Evolutionary conservation across 2,797 vertebrate genomes (phyloP), one percentile per base, ranked within the genome.

Genomic region (Semaprochilodus insignis): DNA sequence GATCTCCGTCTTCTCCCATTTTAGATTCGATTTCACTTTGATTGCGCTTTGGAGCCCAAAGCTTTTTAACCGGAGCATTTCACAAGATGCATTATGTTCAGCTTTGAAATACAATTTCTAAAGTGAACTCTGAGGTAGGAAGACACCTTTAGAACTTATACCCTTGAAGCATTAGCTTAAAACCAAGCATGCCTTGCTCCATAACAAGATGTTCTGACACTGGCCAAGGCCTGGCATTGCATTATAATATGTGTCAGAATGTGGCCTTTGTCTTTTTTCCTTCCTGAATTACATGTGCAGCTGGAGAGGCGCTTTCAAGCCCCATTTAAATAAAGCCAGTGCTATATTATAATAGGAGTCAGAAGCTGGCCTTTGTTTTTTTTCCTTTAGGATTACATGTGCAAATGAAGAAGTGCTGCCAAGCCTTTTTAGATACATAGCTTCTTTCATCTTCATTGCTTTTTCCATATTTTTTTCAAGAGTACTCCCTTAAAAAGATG

Each of bases 401-500:
- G 25, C 23, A 69, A 62, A 34, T 36, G 21, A 14, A 62, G 27
- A 14, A 7, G 1, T 31, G 23, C 31, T 1, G 31, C 23, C 65
- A 63, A 54, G 25, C 54, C 31, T n/a, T 67, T 62, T 57, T 60
- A 51, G 60, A 63, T 31, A 16, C 74, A 44, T 59, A 67, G 67
- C 59, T 13, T 67, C 44, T 48, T 48, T 51, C 72, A n/a, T 76
- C 23, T 25, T 60, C 21, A 44, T 44, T 3, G 27, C 7, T 71
- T 75, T 80, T 23, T 73, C 67, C 54, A 69, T 79, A 78, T 60
- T 63, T 72, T 48, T 73, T 54, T 69, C 17, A 69, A 67, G 31
- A 40, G 25, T 19, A 4, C 13, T 16, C 3, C 11, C 48, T 72
- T 16, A 54, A 3, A 19, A 19, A 8, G 17, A 44, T 6, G 40